Conservation (phyloP, 2,797 vertebrate genomes). For the Tapera naevia region DNA sequence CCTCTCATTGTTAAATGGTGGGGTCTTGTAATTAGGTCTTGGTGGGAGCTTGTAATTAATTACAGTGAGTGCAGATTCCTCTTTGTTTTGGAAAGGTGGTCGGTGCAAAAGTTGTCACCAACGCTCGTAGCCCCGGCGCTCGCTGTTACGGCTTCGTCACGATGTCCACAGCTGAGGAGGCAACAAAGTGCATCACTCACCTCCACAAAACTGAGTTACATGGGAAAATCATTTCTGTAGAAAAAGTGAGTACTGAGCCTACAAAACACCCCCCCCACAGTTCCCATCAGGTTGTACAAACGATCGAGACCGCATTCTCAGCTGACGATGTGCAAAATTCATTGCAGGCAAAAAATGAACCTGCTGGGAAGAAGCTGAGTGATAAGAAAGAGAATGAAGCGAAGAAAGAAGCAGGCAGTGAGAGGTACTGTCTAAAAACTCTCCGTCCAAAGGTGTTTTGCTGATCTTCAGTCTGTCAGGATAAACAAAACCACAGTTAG, state of each 20-base stretch:
- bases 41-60: no score
- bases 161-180: constrained; percentile 93
- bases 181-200: constrained; percentile 90
- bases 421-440: constrained; percentile 81
- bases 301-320: neutral
- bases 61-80: neutral
- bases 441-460: constrained; percentile 67
- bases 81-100: constrained; percentile 82
- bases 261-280: rapidly evolving
- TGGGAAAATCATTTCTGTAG: constrained; percentile 95
- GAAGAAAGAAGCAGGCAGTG: constrained; percentile 80
- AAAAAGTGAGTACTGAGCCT: constrained; percentile 80
- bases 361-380: constrained; percentile 88
- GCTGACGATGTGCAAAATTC: constrained; percentile 22
- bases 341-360: constrained; percentile 94
- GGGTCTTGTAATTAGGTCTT: no score
- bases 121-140: constrained; percentile 93
- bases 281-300: neutral
- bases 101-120: constrained; percentile 97
- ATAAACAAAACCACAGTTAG: neutral
- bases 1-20: no score
- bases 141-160: constrained; percentile 98
- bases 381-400: constrained; percentile 85
- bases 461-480: neutral
- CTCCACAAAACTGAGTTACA: constrained; percentile 95